A percentile compares a stretch with the other conserved stretches of the same genome.
These are phyloP conservation scores for Lacanobia oleracea DNA, from an alignment of 2,888 invertebrate genomes.

Conservation along the genomic window DNA sequence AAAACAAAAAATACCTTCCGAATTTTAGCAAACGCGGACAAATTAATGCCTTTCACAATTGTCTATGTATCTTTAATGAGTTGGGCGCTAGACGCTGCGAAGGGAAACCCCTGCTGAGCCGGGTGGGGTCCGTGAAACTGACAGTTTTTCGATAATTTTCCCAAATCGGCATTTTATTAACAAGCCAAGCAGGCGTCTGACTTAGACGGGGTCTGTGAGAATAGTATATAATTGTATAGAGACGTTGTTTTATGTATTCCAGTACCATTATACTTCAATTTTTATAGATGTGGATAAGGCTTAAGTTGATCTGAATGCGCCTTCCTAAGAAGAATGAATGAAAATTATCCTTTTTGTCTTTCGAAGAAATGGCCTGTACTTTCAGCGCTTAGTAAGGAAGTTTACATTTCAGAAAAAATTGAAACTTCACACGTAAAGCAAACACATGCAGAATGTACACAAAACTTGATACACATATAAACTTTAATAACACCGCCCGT, in stretches of 20 bases:
- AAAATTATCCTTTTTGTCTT: background rate
- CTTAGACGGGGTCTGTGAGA: conserved; percentile 50
- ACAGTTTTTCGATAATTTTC: conserved; percentile 69
- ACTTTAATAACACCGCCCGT: conserved; percentile 48
- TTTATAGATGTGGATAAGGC: background rate
- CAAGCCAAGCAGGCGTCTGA: conserved; percentile 61
- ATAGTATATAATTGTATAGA: conserved; percentile 54
- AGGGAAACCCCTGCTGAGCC: conserved; percentile 63
- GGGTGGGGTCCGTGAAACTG: conserved; percentile 60
- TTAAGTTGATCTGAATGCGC: background rate
- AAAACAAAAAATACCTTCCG: conserved; percentile 33
- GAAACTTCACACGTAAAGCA: background rate
- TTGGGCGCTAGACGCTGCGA: conserved; percentile 50
- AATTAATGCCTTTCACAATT: conserved; percentile 64
- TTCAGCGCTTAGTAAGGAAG: background rate
- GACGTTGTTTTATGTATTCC: conserved; percentile 39
- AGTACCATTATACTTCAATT: background rate
- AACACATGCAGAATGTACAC: conserved; percentile 29
- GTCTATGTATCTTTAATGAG: conserved; percentile 67
- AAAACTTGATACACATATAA: conserved; percentile 30
- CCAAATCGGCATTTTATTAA: conserved; percentile 67
- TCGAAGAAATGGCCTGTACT: background rate
- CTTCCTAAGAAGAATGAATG: background rate
- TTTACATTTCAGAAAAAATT: background rate
- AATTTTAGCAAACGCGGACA: conserved; percentile 55